Conservation (phyloP, 2,113 vertebrate genomes). For the Thamnophis sirtalis region DNA sequence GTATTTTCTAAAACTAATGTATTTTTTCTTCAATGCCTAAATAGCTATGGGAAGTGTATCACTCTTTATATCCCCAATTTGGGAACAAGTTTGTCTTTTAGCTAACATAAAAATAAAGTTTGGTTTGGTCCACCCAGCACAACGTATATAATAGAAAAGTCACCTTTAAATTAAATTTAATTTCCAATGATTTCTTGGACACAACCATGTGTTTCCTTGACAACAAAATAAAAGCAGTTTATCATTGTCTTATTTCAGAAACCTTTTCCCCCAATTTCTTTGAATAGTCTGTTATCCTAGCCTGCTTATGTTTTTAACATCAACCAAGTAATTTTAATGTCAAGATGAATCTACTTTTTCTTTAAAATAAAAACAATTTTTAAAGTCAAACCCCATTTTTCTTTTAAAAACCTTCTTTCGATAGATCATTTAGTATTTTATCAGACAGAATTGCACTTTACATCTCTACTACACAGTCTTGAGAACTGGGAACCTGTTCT, state of each 20-base stretch:
- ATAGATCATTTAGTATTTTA: background rate
- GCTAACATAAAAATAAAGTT: background rate
- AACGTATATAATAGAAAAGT: background rate
- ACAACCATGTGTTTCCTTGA: background rate
- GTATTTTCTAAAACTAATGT: background rate
- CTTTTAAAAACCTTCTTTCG: background rate
- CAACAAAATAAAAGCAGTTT: background rate
- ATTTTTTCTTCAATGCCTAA: background rate
- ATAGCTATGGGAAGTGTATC: background rate
- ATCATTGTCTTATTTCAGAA: background rate
- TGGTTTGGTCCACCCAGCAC: background rate
- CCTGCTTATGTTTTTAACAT: background rate
- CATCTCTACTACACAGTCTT: background rate
- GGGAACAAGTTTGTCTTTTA: background rate
- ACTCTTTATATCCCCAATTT: background rate
- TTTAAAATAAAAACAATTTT: background rate
- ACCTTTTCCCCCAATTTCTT: background rate
- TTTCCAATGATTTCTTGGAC: background rate
- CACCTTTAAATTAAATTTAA: background rate
- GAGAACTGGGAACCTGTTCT: background rate
- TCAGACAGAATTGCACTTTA: background rate
- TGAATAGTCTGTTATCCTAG: background rate
- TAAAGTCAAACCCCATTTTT: background rate
- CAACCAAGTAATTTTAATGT: background rate
- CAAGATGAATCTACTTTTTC: background rate